These are phyloP conservation scores for Callionymus lyra DNA, from an alignment of 2,113 vertebrate species.

Conservation along the genomic window DNA sequence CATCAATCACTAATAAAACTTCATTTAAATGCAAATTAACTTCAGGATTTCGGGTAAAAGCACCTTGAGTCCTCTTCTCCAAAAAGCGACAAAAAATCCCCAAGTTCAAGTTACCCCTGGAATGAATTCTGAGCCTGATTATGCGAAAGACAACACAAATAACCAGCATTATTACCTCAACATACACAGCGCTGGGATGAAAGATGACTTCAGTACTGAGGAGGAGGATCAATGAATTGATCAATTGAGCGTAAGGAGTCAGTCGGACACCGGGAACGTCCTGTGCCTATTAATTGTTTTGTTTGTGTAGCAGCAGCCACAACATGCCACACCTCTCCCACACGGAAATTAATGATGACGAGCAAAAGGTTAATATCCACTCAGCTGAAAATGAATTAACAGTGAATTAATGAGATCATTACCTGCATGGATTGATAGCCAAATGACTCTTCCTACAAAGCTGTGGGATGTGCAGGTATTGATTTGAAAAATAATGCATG, in stretches of 20 bases:
- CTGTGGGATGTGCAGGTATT: conserved; percentile 43
- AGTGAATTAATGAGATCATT: conserved; percentile 71
- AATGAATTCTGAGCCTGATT: too few relatives aligned
- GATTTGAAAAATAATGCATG: conserved; percentile 57
- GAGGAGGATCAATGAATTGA: conserved; percentile 35
- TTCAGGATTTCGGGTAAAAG: too few relatives aligned
- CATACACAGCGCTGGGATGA: conserved; percentile 13
- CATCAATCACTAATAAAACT: too few relatives aligned
- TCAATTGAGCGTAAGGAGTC: conserved; percentile 39
- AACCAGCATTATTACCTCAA: conserved; percentile 1
- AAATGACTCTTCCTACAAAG: conserved; percentile 59
- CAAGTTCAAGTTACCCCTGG: too few relatives aligned
- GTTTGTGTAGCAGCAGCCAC: conserved; percentile 55
- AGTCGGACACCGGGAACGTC: conserved; percentile 35
- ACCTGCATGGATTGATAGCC: conserved; percentile 64
- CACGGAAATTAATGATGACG: conserved; percentile 65
- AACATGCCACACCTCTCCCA: conserved; percentile 54
- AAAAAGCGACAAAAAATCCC: conserved; percentile 24
- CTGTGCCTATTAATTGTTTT: conserved; percentile 52
- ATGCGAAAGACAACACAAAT: too few relatives aligned
- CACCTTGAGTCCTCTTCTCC: too few relatives aligned
- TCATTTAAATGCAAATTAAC: too few relatives aligned
- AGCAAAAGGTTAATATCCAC: conserved; percentile 74
- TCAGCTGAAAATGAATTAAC: conserved; percentile 69
- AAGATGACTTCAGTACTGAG: conserved; percentile 26